phyloP scores from a whole-genome alignment of 2,113 vertebrate genomes.

The Delphinapterus leucas region DNA sequence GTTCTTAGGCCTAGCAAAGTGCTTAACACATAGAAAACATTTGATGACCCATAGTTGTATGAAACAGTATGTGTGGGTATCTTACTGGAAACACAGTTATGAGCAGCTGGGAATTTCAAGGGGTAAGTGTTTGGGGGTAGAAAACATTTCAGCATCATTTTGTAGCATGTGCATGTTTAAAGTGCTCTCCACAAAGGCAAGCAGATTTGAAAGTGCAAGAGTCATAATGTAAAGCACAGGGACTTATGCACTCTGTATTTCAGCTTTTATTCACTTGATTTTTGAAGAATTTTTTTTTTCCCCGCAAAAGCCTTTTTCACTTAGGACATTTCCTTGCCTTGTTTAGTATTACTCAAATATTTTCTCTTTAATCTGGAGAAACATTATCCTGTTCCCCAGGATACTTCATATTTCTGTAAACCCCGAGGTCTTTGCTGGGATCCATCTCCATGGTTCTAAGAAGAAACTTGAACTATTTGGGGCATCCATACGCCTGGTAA shows the following conservation, averaged over 20 bases:
- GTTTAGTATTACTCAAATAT: conserved; percentile 53
- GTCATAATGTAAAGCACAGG: not conserved
- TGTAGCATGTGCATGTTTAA: not conserved
- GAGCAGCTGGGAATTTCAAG: not conserved
- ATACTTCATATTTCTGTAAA: conserved; percentile 64
- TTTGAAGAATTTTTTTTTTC: conserved; percentile 34
- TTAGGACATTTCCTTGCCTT: not conserved
- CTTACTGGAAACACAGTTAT: not conserved
- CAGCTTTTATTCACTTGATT: not conserved
- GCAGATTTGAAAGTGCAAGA: not conserved
- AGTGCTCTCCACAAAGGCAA: not conserved
- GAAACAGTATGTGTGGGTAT: not conserved
- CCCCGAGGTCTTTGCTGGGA: not conserved
- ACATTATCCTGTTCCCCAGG: conserved; percentile 56
- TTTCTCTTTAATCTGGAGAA: conserved; percentile 67
- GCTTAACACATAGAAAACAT: not conserved
- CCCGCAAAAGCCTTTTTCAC: conserved; percentile 56
- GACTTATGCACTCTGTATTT: not conserved
- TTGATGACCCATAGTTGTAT: not conserved
- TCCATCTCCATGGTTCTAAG: not conserved
- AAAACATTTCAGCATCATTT: conserved; percentile 4
- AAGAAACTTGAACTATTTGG: not conserved
- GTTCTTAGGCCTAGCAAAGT: not conserved
- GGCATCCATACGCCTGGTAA: not conserved
- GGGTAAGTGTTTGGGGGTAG: not conserved